phyloP scores from a whole-genome alignment of 2,797 vertebrate species.

The Leptodactylus fallax region DNA sequence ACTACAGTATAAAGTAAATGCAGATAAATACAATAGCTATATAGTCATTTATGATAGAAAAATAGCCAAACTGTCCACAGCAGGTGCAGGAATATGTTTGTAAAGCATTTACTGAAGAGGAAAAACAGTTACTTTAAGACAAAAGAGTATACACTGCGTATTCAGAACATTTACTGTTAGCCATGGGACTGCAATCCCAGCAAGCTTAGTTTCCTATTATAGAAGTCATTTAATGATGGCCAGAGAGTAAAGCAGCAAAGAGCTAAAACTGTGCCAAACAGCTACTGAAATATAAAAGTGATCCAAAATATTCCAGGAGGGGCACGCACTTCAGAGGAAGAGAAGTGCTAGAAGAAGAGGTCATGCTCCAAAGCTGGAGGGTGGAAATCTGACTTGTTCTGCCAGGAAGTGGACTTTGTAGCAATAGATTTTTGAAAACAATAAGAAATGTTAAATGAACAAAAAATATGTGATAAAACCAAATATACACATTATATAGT shows the following conservation, averaged over 20 bases:
- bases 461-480: too few relatives aligned
- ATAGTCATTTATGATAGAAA: background rate
- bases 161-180: background rate
- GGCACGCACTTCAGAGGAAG: conserved; percentile 1
- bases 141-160: background rate
- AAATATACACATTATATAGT: too few relatives aligned
- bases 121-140: background rate
- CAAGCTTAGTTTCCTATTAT: conserved; percentile 10
- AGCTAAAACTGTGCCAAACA: conserved; percentile 14
- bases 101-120: background rate
- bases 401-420: background rate
- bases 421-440: too few relatives aligned
- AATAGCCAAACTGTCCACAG: background rate
- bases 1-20: background rate
- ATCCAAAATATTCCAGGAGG: background rate
- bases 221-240: conserved; percentile 1
- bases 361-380: conserved; percentile 7
- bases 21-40: background rate
- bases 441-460: too few relatives aligned
- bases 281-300: conserved; percentile 17
- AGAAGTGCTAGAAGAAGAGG: conserved; percentile 19
- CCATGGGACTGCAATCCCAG: background rate
- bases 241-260: conserved; percentile 5
- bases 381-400: background rate
- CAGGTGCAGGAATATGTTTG: background rate